phyloP scores from a whole-genome alignment of 2,888 invertebrate species.

The Malthinus flaveolus region DNA sequence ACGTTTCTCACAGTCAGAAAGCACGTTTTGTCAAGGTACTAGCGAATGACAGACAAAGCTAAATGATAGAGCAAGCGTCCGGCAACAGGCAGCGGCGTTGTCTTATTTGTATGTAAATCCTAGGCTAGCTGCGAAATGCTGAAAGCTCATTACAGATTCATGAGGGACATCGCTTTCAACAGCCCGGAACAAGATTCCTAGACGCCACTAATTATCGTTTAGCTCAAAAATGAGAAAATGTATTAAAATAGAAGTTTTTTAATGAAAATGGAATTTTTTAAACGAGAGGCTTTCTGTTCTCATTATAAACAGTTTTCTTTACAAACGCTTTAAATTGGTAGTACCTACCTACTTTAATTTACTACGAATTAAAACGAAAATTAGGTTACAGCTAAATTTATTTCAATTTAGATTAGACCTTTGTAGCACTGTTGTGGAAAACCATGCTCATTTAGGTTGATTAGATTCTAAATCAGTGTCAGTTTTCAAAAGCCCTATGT shows the following conservation, averaged over 20 bases:
- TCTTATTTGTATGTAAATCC: conserved; percentile 47
- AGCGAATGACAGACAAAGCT: conserved; percentile 9
- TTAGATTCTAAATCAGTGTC: too few species aligned
- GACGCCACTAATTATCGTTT: conserved; percentile 36
- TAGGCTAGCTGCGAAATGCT: conserved; percentile 41
- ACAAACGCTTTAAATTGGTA: too few species aligned
- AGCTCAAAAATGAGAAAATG: conserved; percentile 18
- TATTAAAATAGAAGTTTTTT: background rate
- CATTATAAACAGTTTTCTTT: too few species aligned
- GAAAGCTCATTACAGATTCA: conserved; percentile 43
- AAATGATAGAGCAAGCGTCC: conserved; percentile 26
- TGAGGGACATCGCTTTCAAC: conserved; percentile 35
- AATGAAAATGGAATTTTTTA: background rate
- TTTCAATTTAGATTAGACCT: too few species aligned
- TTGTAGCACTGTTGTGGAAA: too few species aligned
- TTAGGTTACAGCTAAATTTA: too few species aligned
- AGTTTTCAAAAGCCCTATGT: too few species aligned
- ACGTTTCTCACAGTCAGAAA: conserved; percentile 13
- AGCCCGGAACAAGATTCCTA: conserved; percentile 33
- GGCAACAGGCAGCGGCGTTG: conserved; percentile 30
- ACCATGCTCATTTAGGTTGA: too few species aligned
- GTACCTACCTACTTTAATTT: too few species aligned
- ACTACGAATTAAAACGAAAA: too few species aligned
- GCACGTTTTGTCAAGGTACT: conserved; percentile 17
- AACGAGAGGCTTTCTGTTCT: too few species aligned